Evolutionary conservation across 2,113 vertebrate species (phyloP).

Genomic region (Plestiodon gilberti): DNA sequence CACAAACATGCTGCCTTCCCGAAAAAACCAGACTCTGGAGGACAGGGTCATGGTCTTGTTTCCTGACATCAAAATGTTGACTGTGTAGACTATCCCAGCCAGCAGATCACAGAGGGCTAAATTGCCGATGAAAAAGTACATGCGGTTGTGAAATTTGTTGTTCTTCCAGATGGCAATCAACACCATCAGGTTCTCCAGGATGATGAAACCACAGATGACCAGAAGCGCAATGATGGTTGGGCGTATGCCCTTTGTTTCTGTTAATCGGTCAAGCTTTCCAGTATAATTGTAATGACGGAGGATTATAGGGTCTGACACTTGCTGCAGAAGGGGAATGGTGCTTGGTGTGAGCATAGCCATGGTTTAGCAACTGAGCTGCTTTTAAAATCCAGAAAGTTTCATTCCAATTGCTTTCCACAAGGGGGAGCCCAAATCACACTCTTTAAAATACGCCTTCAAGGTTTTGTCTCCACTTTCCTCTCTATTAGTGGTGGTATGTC

Average conservation of each 20-base stretch:
- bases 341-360: conserved; percentile 57
- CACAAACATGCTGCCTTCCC: conserved; percentile 96
- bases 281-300: conserved; percentile 90
- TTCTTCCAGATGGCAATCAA: conserved; percentile 95
- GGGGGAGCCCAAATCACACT: conserved; percentile 70
- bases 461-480: conserved; percentile 9
- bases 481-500: background rate
- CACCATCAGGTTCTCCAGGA: conserved; percentile 94
- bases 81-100: conserved; percentile 88
- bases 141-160: conserved; percentile 93
- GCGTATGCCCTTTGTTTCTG: conserved; percentile 66
- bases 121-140: conserved; percentile 98
- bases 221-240: conserved; percentile 81
- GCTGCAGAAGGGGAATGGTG: conserved; percentile 6
- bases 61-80: conserved; percentile 94
- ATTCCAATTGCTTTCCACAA: conserved; percentile 63
- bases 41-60: conserved; percentile 88
- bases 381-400: conserved; percentile 13
- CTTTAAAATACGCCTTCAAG: conserved; percentile 40
- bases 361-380: background rate
- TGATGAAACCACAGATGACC: conserved; percentile 89
- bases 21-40: conserved; percentile 86
- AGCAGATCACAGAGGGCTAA: conserved; percentile 95
- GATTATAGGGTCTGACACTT: conserved; percentile 73
- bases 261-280: conserved; percentile 83